A percentile compares a stretch with the other conserved stretches of the same genome.
Conservation (phyloP, 2,888 invertebrate species). For the Epirrhoe alternata region DNA sequence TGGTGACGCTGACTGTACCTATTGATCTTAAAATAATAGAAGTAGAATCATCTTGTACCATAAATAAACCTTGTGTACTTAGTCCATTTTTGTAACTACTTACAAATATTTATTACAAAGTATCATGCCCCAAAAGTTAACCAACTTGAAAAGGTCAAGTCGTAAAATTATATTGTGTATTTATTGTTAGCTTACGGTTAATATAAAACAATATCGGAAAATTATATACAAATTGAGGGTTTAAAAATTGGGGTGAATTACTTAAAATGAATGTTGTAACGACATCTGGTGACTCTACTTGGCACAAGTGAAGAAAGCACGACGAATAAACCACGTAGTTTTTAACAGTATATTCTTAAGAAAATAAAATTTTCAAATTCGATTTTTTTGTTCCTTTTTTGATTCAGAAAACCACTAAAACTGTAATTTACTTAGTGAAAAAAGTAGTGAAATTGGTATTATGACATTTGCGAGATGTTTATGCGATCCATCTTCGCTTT, state of each 20-base stretch:
- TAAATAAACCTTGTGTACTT: neutral
- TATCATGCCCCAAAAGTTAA: slow-evolving; percentile 8
- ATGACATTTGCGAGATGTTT: too few species aligned
- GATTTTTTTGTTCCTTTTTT: too few species aligned
- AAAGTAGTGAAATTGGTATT: too few species aligned
- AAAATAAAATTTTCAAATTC: too few species aligned
- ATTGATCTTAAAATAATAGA: too few species aligned
- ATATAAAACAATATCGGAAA: slow-evolving; percentile 62
- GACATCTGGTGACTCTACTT: slow-evolving; percentile 42
- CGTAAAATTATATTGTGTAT: slow-evolving; percentile 24
- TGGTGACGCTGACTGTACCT: too few species aligned
- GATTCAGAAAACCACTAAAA: too few species aligned
- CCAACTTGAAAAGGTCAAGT: slow-evolving; percentile 12
- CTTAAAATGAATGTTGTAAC: slow-evolving; percentile 47
- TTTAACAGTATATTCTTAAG: too few species aligned
- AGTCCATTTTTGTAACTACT: neutral
- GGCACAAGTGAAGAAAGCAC: slow-evolving; percentile 23
- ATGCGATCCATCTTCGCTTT: too few species aligned
- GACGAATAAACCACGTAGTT: too few species aligned
- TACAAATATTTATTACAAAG: neutral
- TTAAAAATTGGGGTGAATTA: slow-evolving; percentile 50
- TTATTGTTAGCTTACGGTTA: slow-evolving; percentile 34
- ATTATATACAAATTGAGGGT: slow-evolving; percentile 64
- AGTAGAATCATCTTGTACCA: too few species aligned
- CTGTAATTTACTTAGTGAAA: too few species aligned